Evolutionary conservation across 2,888 invertebrate species (phyloP).

Genomic region (Tholera decimalis): DNA sequence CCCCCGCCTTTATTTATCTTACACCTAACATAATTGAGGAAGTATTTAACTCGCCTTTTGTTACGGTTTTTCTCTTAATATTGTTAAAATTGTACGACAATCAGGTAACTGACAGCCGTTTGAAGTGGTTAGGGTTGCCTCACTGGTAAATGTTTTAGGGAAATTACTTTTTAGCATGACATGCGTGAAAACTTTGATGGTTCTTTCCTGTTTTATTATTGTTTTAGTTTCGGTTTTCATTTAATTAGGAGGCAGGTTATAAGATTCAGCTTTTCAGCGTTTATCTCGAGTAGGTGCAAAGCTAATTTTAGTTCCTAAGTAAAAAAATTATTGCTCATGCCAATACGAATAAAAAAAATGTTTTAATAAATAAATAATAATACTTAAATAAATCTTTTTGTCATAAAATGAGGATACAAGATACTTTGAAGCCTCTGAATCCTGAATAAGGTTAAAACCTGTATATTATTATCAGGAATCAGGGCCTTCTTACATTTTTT

Average conservation of each 20-base stretch:
- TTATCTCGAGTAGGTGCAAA: too few species aligned
- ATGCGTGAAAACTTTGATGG: not conserved
- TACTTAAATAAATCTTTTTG: too few species aligned
- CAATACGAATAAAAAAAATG: too few species aligned
- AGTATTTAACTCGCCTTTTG: slow-evolving; percentile 78
- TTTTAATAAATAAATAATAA: too few species aligned
- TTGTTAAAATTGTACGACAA: slow-evolving; percentile 73
- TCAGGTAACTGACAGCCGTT: slow-evolving; percentile 69
- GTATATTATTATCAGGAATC: too few species aligned
- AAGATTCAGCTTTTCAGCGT: too few species aligned
- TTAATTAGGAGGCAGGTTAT: too few species aligned
- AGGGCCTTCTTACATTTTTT: too few species aligned
- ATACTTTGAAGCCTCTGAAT: too few species aligned
- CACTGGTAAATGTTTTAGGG: not conserved
- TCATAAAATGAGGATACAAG: too few species aligned
- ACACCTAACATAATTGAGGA: slow-evolving; percentile 84
- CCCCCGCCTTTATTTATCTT: slow-evolving; percentile 77
- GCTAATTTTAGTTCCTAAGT: not conserved
- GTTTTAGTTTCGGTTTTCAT: not conserved
- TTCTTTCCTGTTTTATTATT: not conserved
- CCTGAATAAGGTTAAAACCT: too few species aligned
- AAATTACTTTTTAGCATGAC: not conserved
- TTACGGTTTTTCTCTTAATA: slow-evolving; percentile 72
- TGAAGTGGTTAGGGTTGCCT: slow-evolving; percentile 60
- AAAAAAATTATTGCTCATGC: too few species aligned